Base-by-base conservation (phyloP, 2,113 vertebrate species). In the Promerops cafer region DNA sequence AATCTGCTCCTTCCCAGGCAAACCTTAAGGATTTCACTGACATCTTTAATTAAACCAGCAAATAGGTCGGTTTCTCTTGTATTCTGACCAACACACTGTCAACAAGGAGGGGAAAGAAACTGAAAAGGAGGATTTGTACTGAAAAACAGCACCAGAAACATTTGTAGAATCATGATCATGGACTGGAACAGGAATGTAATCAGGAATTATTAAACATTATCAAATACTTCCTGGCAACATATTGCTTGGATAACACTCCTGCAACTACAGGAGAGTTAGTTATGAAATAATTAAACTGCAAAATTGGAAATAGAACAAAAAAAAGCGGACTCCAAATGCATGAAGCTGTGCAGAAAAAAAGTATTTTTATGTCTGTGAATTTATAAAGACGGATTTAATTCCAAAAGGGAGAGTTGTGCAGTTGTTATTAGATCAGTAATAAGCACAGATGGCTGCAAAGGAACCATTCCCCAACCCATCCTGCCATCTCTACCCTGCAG, bases 41-140 rank as follows among this genome's bases (percentile, higher is more conserved):
- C 87, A 96, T 96, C 92, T 96, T 97, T 97, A 97, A 97, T 97
- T 97, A 97, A 98, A 97, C 66, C 60, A 97, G 94, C 89, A 97
- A 95, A 97, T 94, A 97, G 87, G 83, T 96, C 47, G 37, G 83
- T 94, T 88, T 94, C 83, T 91, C 91, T 97, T 94, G 76, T 95
- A 77, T 94, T 90, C 81, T 95, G 83, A 95, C 92, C 76, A 95
- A 95, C 59, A 83, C 54, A 95, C 77, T 91, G 94, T 91, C 94
- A 96, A 94, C 71, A 87, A 89, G 86, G 78, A 96, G 77, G 82
- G 45, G 70, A 84, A 37, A 86, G 87, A 71, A 64, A 24, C 23
- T 95, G 57, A 94, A 97, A 97, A 95, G 94, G 44, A 93, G 95
- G 95, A 97, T 97, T 97, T 96, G 91, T 89, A 57, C 91, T 31